Base-by-base conservation (phyloP, 2,113 vertebrate species). In the Nibea albiflora region DNA sequence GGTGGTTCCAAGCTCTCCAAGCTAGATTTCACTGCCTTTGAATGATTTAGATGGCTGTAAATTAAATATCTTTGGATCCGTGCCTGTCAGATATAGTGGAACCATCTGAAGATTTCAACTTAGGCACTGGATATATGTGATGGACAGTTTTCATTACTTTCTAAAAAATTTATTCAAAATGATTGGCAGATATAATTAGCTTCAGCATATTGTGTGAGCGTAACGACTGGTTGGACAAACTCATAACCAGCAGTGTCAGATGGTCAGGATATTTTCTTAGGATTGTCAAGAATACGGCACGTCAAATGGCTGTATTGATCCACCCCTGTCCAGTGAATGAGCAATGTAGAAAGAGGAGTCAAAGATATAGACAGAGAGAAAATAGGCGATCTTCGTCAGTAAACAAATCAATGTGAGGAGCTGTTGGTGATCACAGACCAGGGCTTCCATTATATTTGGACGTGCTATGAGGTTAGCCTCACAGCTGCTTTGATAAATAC, bases 401-500 rank as follows among this genome's bases (percentile, higher is more conserved):
- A 66, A 74, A 61, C 35, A 39, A 65, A 66, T 84, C 8, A 1
- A 49, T 74, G 54, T 26, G 19, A 70, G 26, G 46, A 65, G 58
- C 75, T 28, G 65, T 16, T 76, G 17, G 17, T 44, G 53, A 70
- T 65, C 52, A 69, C 68, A 39, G 17, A 24, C 39, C 65, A 16
- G 17, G 44, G n/a, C 56, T 75, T 72, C 54, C n/a, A 67, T 81
- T 61, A 24, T 46, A 4, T 78, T 26, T 64, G 31, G 63, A 49
- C 15, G 49, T 15, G 8, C 5, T 58, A n/a, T 44, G 11, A 63
- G 67, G n/a, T 64, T 58, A n/a, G 69, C 17, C 42, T 74, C 62
- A 54, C 70, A 71, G 63, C 22, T 66, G 73, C 60, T 66, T 62
- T 4, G 72, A 70, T 58, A 57, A 57, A 80, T 28, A 39, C 39